Evolutionary conservation across 1,140 invertebrate species (phyloP).

Genomic region (Sminthurinus signatus): DNA sequence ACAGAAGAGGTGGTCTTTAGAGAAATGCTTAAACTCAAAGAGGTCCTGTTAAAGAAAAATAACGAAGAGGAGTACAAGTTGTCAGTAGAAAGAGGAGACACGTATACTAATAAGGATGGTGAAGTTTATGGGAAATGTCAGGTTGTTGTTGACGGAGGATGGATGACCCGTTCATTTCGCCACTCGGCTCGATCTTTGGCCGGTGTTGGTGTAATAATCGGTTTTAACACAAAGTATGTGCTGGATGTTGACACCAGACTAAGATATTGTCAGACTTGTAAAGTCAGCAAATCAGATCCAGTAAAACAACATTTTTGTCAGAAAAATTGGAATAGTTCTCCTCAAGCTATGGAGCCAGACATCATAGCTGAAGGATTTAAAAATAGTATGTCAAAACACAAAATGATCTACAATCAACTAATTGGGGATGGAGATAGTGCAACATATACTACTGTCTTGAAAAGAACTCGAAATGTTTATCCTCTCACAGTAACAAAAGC

Average conservation of each 20-base stretch:
- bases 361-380: constrained; percentile 13
- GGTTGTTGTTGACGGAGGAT: constrained; percentile 26
- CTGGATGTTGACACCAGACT: constrained; percentile 10
- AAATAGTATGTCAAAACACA: constrained; percentile 6
- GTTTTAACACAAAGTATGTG: constrained; percentile 16
- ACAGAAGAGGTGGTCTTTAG: no score
- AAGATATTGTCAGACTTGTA: constrained; percentile 19
- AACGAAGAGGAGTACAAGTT: constrained; percentile 11
- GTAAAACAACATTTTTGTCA: constrained; percentile 11
- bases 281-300: no score
- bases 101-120: not conserved
- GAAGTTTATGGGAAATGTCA: constrained; percentile 10
- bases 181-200: constrained; percentile 23
- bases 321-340: constrained; percentile 16
- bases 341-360: constrained; percentile 25
- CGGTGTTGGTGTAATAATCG: constrained; percentile 27
- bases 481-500: not conserved
- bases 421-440: constrained; percentile 20
- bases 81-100: constrained; percentile 4
- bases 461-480: not conserved
- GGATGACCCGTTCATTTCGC: constrained; percentile 30
- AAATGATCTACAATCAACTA: constrained; percentile 3
- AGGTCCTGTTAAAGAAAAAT: no score
- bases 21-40: no score
- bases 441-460: not conserved